Conservation (phyloP, 2,888 invertebrate species). For the Tortrix viridana region DNA sequence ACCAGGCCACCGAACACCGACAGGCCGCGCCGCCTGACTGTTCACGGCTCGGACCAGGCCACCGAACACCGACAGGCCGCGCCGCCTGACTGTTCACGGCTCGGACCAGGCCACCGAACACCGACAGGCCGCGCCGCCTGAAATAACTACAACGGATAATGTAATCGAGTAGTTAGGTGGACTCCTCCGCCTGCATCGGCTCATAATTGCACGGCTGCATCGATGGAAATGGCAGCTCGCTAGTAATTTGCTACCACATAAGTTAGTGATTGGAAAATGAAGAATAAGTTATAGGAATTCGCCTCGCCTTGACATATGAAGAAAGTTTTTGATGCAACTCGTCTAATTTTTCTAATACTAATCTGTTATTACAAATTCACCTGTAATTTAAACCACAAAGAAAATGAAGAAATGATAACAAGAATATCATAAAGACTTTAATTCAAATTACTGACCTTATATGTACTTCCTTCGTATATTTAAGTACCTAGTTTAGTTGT, state of each 20-base stretch:
- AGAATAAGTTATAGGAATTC: slow-evolving; percentile 9
- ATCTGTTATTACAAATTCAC: slow-evolving; percentile 31
- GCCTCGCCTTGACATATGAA: too few species aligned
- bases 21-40: too few species aligned
- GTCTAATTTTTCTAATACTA: slow-evolving; percentile 26
- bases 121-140: too few species aligned
- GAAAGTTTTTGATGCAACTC: background rate
- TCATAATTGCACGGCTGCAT: slow-evolving; percentile 24
- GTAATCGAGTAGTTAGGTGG: slow-evolving; percentile 11
- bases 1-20: too few species aligned
- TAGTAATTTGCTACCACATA: slow-evolving; percentile 29
- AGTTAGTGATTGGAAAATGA: slow-evolving; percentile 28
- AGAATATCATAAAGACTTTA: background rate
- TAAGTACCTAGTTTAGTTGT: too few species aligned
- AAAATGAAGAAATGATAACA: slow-evolving; percentile 10
- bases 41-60: too few species aligned
- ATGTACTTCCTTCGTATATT: slow-evolving; percentile 4
- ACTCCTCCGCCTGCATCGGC: slow-evolving; percentile 4
- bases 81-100: too few species aligned
- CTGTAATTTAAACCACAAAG: slow-evolving; percentile 16
- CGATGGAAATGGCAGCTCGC: slow-evolving; percentile 23
- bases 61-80: too few species aligned
- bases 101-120: too few species aligned
- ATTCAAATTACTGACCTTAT: background rate
- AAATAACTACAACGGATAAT: slow-evolving; percentile 4